Evolutionary conservation across 2,113 vertebrate genomes (phyloP).

Genomic region (Macquaria australasica): DNA sequence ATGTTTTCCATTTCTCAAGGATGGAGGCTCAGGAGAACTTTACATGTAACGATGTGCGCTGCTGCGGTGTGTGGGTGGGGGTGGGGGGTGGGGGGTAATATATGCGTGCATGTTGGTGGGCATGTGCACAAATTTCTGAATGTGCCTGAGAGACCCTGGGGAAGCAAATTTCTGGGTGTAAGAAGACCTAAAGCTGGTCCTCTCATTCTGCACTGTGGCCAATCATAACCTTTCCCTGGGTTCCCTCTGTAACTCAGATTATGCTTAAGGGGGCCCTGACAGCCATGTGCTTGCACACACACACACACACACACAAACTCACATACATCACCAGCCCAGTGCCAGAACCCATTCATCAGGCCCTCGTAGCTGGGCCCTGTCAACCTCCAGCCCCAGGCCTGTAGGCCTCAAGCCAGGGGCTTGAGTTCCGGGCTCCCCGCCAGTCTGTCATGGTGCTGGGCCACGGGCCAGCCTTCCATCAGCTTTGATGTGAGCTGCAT

Average conservation of each 20-base stretch:
- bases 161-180: slow-evolving; percentile 54
- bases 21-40: slow-evolving; percentile 31
- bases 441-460: slow-evolving; percentile 95
- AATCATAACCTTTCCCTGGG: slow-evolving; percentile 63
- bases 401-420: slow-evolving; percentile 90
- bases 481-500: slow-evolving; percentile 93
- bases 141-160: slow-evolving; percentile 38
- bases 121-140: slow-evolving; percentile 28
- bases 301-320: slow-evolving; percentile 19
- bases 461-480: slow-evolving; percentile 91
- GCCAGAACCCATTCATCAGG: slow-evolving; percentile 93
- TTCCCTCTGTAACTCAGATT: slow-evolving; percentile 45
- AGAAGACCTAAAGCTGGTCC: slow-evolving; percentile 50
- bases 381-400: slow-evolving; percentile 88
- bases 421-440: slow-evolving; percentile 90
- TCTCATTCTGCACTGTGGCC: slow-evolving; percentile 52
- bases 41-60: slow-evolving; percentile 30
- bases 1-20: slow-evolving; percentile 55
- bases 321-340: slow-evolving; percentile 66
- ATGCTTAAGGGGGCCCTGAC: slow-evolving; percentile 49
- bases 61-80: slow-evolving; percentile 7
- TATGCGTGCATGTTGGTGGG: slow-evolving; percentile 4
- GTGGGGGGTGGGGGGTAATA: neutral
- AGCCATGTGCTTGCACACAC: slow-evolving; percentile 27
- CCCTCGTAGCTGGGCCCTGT: slow-evolving; percentile 88